Base-by-base conservation (phyloP, 2,113 vertebrate species). In the Origma solitaria region DNA sequence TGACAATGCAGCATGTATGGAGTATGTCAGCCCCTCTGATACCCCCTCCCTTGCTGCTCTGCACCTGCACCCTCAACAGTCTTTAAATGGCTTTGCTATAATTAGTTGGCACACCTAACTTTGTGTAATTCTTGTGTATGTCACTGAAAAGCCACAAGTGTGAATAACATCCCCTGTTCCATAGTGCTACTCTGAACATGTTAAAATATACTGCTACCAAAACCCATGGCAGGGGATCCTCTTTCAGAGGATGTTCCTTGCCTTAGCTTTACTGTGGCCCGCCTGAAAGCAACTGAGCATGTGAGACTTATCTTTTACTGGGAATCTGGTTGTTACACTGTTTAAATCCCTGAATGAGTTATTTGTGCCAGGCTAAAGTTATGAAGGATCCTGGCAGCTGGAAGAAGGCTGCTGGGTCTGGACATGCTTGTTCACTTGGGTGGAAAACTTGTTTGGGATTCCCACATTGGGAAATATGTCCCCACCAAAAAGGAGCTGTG, bases 351-450 rank as follows among this genome's bases (percentile, higher is more conserved):
- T 58, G 33, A 42, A 49, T 6, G 42, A 58, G 15, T 58, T 5
- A 50, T 58, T 53, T 53, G 42, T 82, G 37, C 11, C 11, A 38
- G 58, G 51, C 73, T 82, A 5, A 69, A 73, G 31, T 53, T 9
- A 16, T 30, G 38, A 15, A 50, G 2, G 7, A 25, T 56, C 30
- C 44, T 42, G 33, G 31, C 2, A 21, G 38, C 25, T 1, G 25
- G 70, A 73, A 37, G 44, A 37, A 79, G 11, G 37, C 50, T 76
- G 31, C 49, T 77, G 79, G 53, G 18, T 33, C 25, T 38, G 56
- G 31, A 38, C 15, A 0, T 57, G 51, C 22, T 2, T 2, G 0
- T 76, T 83, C 25, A 1, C 53, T 45, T n/a, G 38, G 17, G 8
- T 49, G 28, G 37, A 40, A 68, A 54, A 21, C 40, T 47, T 50